Evolutionary conservation across 64 coral and sea anemone species (phyloP), one percentile per base, ranked within the genome.

Genomic region (Pocillopora damicornis): DNA sequence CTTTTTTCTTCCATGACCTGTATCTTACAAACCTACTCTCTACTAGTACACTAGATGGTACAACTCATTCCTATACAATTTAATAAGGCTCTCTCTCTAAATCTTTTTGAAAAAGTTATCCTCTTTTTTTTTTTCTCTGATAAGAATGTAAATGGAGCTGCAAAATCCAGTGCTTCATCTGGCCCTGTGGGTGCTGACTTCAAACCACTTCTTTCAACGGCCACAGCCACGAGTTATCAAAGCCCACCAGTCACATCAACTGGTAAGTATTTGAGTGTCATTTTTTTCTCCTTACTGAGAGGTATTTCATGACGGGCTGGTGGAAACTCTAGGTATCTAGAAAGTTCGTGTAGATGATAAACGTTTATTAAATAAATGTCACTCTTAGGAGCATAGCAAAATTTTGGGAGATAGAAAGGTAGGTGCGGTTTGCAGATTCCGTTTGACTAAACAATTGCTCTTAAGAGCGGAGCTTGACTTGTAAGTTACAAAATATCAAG

Each of bases 111-210:
- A 74, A 87, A 87, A 37, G 57, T 75, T 69, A 8, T 9, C 3
- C 23, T 69, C n/a, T n/a, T n/a, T n/a, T 9, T 4, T 35, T 60
- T 84, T 71, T n/a, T 69, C 67, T 89, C 59, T 73, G 16, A 88
- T 36, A 61, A 98, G 95, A 98, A 92, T 87, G 92, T 98, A 35
- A 92, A 94, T 94, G 92, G 89, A 58, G 30, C 92, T 20, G 87
- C 65, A 18, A 78, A 87, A 75, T 80, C 86, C 69, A 94, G 92
- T 87, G 57, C 89, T 16, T 77, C 90, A 35, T 91, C 89, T 26
- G 95, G 95, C 6, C 95, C 95, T 79, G 95, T 98, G 42, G 95
- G 95, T 81, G 95, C 95, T 74, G 95, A 98, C 73, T 98, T 98
- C 65, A 98, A 98, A 91, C 95, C 95, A 71, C 87, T 98, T 58